Base-by-base conservation (phyloP, 2,797 vertebrate species). In the Liparis tanakae region DNA sequence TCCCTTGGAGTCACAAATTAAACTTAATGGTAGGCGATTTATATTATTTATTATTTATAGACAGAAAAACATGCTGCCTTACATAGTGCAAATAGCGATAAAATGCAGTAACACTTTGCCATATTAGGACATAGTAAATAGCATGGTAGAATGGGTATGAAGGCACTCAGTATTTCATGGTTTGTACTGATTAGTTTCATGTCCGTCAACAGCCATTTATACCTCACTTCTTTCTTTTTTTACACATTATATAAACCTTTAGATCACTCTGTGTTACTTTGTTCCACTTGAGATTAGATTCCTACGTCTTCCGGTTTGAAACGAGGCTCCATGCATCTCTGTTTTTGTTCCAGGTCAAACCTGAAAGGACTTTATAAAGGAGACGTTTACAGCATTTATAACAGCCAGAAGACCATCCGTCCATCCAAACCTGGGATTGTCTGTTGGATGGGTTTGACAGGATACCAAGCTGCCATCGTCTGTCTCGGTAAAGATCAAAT, bases 371-470 rank as follows among this genome's bases (percentile, higher is more conserved):
- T 98, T 39, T 95, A 97, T 85, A 92, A 92, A 61, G 97, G 97
- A 7, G 95, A 95, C 0, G 81, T 94, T 67, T 93, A 94, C 70
- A 95, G 91, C 1, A 92, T 96, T 13, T 96, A 95, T 61, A 93
- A 94, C 84, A 87, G 89, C 70, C 90, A 94, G 62, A 95, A 91
- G 50, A 94, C 87, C 55, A 86, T 94, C n/a, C 88, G 89, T 13
- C 95, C 95, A 0, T 97, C 96, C 0, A 93, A 87, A 30, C 85
- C 91, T 17, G 94, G 95, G 3, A 13, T 98, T 0, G 95, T 97
- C 67, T 96, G 95, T 74, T 99, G 98, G 98, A 97, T 98, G 96
- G 94, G 95, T 30, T 95, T 96, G 81, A 94, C 93, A 0, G 89
- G 95, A 67, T 97, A 97, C 89, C 98, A 99, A 86, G 93, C 96